Percentiles rank a stretch among this genome's conserved stretches.
These are phyloP conservation scores for Sarcophaga subvicina DNA, from an alignment of 2,888 invertebrate genomes.

Conservation along the genomic window DNA sequence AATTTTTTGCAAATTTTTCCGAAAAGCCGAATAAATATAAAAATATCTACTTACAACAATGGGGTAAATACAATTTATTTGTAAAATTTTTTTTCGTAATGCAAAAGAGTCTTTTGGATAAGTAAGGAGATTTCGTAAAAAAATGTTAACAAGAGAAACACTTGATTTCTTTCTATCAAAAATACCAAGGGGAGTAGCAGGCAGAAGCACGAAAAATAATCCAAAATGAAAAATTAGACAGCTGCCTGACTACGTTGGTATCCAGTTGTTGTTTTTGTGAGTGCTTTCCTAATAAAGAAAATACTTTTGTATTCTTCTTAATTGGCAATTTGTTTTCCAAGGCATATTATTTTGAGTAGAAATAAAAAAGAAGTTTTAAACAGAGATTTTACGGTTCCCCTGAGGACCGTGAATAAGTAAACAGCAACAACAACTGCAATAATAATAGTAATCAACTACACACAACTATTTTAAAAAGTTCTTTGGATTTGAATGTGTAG, in stretches of 20 bases:
- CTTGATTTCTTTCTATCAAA: slow-evolving; percentile 5
- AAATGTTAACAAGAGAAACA: not conserved
- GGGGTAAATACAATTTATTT: slow-evolving; percentile 66
- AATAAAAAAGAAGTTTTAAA: not conserved
- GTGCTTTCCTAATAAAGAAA: not conserved
- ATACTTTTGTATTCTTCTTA: slow-evolving; percentile 36
- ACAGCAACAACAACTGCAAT: not conserved
- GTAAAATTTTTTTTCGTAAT: not conserved
- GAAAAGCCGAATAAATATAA: slow-evolving; percentile 62
- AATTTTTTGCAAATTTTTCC: slow-evolving; percentile 66
- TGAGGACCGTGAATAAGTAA: slow-evolving; percentile 34
- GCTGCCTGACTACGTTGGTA: slow-evolving; percentile 3
- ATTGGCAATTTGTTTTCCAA: slow-evolving; percentile 24
- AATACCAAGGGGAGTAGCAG: slow-evolving; percentile 41
- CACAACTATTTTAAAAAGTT: slow-evolving; percentile 33
- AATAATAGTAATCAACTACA: not conserved
- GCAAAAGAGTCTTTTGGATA: too few species aligned
- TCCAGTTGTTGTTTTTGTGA: slow-evolving; percentile 9
- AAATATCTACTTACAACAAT: slow-evolving; percentile 59
- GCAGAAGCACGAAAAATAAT: slow-evolving; percentile 7
- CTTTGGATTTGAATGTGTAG: slow-evolving; percentile 2
- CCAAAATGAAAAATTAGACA: slow-evolving; percentile 35
- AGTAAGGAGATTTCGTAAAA: not conserved
- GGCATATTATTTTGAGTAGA: slow-evolving; percentile 7
- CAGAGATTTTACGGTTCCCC: slow-evolving; percentile 30